Percentiles rank a stretch among this genome's conserved stretches.
Evolutionary conservation across 2,113 vertebrate species (phyloP).

Genomic region (Myrmecophaga tridactyla): DNA sequence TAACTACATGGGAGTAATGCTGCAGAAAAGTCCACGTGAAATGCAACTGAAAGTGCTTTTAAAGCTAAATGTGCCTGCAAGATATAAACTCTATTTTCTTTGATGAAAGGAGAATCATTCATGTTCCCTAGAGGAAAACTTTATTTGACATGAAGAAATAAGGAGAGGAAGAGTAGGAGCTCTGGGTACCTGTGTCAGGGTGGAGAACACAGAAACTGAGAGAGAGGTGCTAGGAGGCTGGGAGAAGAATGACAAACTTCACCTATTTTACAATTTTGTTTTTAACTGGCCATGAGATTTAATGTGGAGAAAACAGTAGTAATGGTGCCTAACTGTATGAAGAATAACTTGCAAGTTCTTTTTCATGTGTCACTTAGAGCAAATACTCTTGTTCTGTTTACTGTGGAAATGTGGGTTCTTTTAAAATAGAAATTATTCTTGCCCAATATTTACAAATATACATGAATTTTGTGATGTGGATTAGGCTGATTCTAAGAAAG

Average conservation of each 20-base stretch:
- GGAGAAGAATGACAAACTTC: neutral
- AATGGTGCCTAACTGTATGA: neutral
- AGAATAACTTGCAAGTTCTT: neutral
- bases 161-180: neutral
- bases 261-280: neutral
- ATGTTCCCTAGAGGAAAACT: neutral
- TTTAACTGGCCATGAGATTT: neutral
- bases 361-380: neutral
- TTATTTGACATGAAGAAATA: neutral
- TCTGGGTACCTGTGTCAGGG: neutral
- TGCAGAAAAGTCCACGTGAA: neutral
- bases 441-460: slow-evolving; percentile 19
- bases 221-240: neutral
- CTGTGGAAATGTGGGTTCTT: neutral
- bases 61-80: neutral
- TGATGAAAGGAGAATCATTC: neutral
- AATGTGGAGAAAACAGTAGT: neutral
- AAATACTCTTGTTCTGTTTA: neutral
- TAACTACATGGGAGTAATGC: neutral
- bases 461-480: neutral
- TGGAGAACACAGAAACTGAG: neutral
- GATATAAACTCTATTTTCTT: neutral
- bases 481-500: neutral
- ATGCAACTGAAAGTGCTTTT: neutral
- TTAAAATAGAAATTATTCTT: neutral